These are phyloP conservation scores for Eulithis testata DNA, from an alignment of 2,888 invertebrate species.

Conservation along the genomic window DNA sequence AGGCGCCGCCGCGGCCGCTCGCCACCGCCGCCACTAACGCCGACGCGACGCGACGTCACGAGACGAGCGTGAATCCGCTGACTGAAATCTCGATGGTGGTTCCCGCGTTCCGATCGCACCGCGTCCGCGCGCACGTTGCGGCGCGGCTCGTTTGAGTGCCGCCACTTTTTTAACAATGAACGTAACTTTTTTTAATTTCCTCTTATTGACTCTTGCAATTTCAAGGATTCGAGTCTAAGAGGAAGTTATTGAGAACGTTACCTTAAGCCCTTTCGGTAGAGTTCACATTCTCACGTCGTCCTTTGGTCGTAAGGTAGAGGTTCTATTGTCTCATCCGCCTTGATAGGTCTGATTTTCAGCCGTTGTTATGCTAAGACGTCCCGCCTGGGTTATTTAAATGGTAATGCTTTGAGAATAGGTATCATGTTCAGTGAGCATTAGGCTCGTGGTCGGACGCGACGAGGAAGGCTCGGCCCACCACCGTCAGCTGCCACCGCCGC, in stretches of 20 bases:
- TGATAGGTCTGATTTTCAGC: constrained; percentile 46
- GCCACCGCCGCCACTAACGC: constrained; percentile 61
- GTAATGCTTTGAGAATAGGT: constrained; percentile 50
- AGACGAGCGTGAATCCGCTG: constrained; percentile 59
- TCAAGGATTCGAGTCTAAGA: constrained; percentile 44
- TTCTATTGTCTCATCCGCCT: constrained; percentile 49
- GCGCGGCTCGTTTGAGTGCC: constrained; percentile 45
- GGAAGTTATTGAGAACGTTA: constrained; percentile 41
- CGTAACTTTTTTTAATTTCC: constrained; percentile 43
- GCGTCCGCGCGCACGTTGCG: constrained; percentile 46
- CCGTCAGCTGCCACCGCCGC: neutral
- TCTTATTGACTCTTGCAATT: constrained; percentile 47
- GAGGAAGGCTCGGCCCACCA: constrained; percentile 17
- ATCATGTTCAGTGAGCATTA: constrained; percentile 47
- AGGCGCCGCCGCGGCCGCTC: constrained; percentile 79
- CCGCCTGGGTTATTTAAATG: constrained; percentile 55
- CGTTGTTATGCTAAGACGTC: constrained; percentile 44
- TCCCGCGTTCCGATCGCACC: constrained; percentile 62
- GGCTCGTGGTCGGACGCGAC: constrained; percentile 33
- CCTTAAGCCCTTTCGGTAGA: constrained; percentile 43
- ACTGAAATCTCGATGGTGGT: constrained; percentile 55
- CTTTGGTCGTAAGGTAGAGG: constrained; percentile 49
- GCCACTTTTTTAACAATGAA: constrained; percentile 16
- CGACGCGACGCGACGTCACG: constrained; percentile 60
- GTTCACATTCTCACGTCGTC: constrained; percentile 51